Evolutionary conservation across 2,888 invertebrate genomes (phyloP).

Genomic region (Agrotis exclamationis): DNA sequence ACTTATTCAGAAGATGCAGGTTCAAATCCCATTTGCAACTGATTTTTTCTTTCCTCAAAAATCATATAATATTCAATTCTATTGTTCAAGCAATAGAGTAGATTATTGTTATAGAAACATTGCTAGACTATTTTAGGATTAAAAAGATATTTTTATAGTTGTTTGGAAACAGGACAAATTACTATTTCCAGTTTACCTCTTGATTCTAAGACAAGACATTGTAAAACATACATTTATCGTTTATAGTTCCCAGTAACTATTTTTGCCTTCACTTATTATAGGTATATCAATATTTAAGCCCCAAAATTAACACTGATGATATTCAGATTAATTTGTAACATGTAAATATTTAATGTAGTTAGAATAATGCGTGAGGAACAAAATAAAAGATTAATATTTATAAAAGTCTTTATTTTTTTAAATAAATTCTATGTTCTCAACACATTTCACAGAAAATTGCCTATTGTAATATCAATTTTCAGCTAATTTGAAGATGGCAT

Average conservation of each 20-base stretch:
- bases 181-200: neutral
- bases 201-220: neutral
- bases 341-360: slow-evolving; percentile 46
- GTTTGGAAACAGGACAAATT: neutral
- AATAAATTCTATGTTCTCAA: slow-evolving; percentile 60
- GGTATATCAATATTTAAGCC: slow-evolving; percentile 20
- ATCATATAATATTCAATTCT: no score
- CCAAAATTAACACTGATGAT: slow-evolving; percentile 44
- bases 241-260: neutral
- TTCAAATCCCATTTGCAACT: no score
- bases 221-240: neutral
- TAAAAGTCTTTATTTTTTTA: slow-evolving; percentile 73
- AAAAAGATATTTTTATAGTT: neutral
- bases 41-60: no score
- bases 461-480: slow-evolving; percentile 48
- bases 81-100: no score
- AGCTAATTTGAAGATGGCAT: slow-evolving; percentile 69
- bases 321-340: slow-evolving; percentile 8
- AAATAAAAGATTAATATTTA: slow-evolving; percentile 64
- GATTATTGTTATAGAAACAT: no score
- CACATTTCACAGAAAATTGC: slow-evolving; percentile 67
- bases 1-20: no score
- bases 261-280: slow-evolving; percentile 16
- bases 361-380: slow-evolving; percentile 31
- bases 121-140: neutral